Conservation (phyloP, 1,140 invertebrate species). For the Pachypeltis micranthus region DNA sequence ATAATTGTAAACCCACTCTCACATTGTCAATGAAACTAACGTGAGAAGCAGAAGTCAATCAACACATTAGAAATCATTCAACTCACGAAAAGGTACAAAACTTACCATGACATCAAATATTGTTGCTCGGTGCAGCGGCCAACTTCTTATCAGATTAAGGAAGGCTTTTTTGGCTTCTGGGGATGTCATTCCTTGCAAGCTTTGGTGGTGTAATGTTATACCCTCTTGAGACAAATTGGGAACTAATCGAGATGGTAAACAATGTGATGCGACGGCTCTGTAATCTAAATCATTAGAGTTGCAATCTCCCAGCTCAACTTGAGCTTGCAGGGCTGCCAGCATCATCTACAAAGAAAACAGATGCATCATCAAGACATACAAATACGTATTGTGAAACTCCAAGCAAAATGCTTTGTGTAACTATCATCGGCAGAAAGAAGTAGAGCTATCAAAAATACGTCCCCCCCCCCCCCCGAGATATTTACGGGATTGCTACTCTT, state of each 20-base stretch:
- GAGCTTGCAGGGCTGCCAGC: slow-evolving; percentile 84
- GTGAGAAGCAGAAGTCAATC: too few relatives aligned
- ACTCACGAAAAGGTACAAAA: slow-evolving; percentile 1
- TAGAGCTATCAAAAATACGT: too few relatives aligned
- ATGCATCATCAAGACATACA: neutral
- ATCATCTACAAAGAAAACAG: slow-evolving; percentile 57
- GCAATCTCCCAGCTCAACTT: slow-evolving; percentile 81
- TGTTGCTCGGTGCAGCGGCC: slow-evolving; percentile 83
- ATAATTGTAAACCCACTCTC: too few relatives aligned
- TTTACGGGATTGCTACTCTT: too few relatives aligned
- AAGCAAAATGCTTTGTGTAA: neutral
- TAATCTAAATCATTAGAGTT: slow-evolving; percentile 55
- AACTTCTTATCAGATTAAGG: slow-evolving; percentile 84
- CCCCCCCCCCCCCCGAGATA: too few relatives aligned
- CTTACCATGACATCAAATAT: slow-evolving; percentile 86
- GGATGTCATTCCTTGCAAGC: slow-evolving; percentile 68
- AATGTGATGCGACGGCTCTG: slow-evolving; percentile 60
- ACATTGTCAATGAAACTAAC: too few relatives aligned
- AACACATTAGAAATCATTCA: neutral
- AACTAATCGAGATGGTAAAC: slow-evolving; percentile 67
- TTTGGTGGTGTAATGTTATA: slow-evolving; percentile 76
- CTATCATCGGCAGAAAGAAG: too few relatives aligned
- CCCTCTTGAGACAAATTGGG: slow-evolving; percentile 60
- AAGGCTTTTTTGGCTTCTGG: slow-evolving; percentile 83
- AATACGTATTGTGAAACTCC: too few relatives aligned